Evolutionary conservation across 2,113 vertebrate species (phyloP), one percentile per base, ranked within the genome.

Genomic region (Indri indri): DNA sequence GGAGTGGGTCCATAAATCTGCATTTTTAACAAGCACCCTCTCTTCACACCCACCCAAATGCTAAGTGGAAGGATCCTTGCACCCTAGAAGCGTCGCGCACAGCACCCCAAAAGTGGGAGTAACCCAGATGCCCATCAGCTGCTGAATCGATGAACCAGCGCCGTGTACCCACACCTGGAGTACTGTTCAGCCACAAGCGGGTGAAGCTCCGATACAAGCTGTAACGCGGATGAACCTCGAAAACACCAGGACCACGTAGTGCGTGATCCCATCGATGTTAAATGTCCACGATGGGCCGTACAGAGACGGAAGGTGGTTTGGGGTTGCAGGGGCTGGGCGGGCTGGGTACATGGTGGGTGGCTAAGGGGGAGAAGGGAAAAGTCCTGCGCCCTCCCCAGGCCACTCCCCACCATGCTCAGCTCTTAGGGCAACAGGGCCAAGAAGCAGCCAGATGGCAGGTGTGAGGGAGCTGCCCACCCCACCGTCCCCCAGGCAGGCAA

Each of bases 341-440:
- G 9, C 4, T 42, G 27, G 42, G 40, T 25, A n/a, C 40, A n/a
- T 2, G 1, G 6, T 2, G 1, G 50, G 22, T 20, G 45, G 18
- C 42, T 76, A 3, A 42, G 27, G 1, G 42, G 1, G 2, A 2
- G 3, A 5, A 16, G 52, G 3, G 1, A 68, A 71, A 37, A 4
- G 8, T 13, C 23, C 30, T 0, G 2, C 6, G 4, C 3, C 14
- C 20, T 14, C 5, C n/a, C 14, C 40, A 37, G 2, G n/a, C 34
- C 45, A 34, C 74, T 27, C 5, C 27, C 82, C 4, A n/a, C 76
- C 16, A 22, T 9, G 80, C 68, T 87, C 63, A 34, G 84, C 47
- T 77, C 34, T 81, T 2, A 23, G 32, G 50, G 7, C 27, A 1
- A 86, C 0, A 14, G 22, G 20, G 32, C 30, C 14, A 1, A 18